Conservation (phyloP, 2,888 invertebrate genomes). For the Drosophila subquinaria region DNA sequence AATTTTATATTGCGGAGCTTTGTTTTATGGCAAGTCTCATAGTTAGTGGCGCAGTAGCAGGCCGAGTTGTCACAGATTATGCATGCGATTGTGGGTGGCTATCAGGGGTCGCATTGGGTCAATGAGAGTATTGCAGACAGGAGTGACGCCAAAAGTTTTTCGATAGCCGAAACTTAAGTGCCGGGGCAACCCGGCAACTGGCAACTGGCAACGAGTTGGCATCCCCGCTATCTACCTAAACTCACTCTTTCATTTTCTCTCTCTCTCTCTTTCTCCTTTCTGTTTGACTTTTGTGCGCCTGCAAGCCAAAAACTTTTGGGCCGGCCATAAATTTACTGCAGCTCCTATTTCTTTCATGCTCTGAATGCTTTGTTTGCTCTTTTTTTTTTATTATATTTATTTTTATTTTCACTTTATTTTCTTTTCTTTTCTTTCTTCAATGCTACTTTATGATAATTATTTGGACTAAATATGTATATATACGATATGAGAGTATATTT, state of each 20-base stretch:
- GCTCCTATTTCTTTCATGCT: conserved; percentile 54
- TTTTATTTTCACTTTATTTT: conserved; percentile 10
- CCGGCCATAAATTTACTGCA: conserved; percentile 63
- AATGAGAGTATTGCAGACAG: conserved; percentile 58
- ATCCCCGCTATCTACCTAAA: conserved; percentile 50
- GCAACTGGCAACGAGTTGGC: conserved; percentile 58
- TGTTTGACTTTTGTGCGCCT: conserved; percentile 56
- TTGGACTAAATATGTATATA: conserved; percentile 19
- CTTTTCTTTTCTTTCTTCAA: conserved; percentile 17
- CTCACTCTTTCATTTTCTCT: conserved; percentile 4
- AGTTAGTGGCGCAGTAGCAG: conserved; percentile 42
- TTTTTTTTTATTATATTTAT: conserved; percentile 26
- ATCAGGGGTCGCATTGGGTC: conserved; percentile 51
- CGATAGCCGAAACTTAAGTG: conserved; percentile 68
- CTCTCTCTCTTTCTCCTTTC: conserved; percentile 22
- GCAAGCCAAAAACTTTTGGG: conserved; percentile 62
- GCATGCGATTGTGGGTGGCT: conserved; percentile 34
- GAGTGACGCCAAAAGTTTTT: conserved; percentile 65
- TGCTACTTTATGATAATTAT: conserved; percentile 60
- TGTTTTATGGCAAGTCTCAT: conserved; percentile 54
- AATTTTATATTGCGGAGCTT: conserved; percentile 27
- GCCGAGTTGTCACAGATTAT: conserved; percentile 54
- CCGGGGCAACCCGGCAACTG: conserved; percentile 54
- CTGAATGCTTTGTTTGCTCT: conserved; percentile 45
- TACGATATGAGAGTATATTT: conserved; percentile 8